Conservation (phyloP, 2,888 invertebrate species). For the Ochropleura leucogaster region DNA sequence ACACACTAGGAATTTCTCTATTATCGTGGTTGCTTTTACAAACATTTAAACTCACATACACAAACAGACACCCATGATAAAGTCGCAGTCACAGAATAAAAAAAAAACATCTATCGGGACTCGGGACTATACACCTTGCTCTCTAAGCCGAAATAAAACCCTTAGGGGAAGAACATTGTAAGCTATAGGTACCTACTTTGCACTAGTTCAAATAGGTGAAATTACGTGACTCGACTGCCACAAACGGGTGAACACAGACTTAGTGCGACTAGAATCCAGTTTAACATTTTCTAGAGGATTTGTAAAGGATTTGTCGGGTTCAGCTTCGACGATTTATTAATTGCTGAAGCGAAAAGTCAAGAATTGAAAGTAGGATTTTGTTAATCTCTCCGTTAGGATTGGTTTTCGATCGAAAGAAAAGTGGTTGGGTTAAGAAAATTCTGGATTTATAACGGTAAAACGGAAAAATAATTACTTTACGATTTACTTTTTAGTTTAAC, state of each 20-base stretch:
- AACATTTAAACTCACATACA: background rate
- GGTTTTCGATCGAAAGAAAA: conserved; percentile 2
- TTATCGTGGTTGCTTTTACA: no score
- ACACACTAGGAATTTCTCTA: no score
- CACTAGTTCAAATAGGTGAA: conserved; percentile 73
- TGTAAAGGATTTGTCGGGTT: conserved; percentile 44
- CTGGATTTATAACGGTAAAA: background rate
- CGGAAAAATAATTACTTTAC: background rate
- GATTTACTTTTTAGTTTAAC: background rate
- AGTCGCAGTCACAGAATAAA: conserved; percentile 19
- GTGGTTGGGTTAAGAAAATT: background rate
- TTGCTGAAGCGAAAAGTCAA: conserved; percentile 46
- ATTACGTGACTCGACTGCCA: conserved; percentile 71
- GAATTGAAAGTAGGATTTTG: conserved; percentile 30
- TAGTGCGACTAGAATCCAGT: conserved; percentile 48
- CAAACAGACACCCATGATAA: conserved; percentile 31
- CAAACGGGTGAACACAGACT: conserved; percentile 48
- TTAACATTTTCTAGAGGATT: conserved; percentile 50
- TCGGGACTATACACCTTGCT: conserved; percentile 46
- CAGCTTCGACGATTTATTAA: conserved; percentile 42
- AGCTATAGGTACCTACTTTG: conserved; percentile 69
- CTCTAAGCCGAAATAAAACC: conserved; percentile 63
- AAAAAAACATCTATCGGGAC: conserved; percentile 43
- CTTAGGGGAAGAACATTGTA: conserved; percentile 66
- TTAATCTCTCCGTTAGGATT: conserved; percentile 24